Base-by-base conservation (phyloP, 2,797 vertebrate species). In the Notolepis coatsorum region DNA sequence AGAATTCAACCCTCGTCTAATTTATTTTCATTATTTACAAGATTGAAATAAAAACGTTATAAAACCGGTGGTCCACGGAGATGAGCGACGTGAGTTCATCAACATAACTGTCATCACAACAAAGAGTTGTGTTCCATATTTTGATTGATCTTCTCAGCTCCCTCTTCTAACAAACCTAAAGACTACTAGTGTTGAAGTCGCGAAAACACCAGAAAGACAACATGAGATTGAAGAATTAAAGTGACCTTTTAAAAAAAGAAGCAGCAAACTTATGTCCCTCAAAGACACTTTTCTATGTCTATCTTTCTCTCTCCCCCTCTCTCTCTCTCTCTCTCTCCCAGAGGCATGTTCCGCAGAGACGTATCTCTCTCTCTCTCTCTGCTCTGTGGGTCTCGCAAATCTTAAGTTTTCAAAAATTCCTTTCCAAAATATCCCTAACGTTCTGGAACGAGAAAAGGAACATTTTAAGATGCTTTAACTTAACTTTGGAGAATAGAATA, bases 241-340 rank as follows among this genome's bases (percentile, higher is more conserved):
- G 91, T 93, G 91, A 93, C 90, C 77, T 89, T 92, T 89, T 79
- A 75, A 82, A 61, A 47, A 61, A 93, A 92, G 85, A 90, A 93
- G 92, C 92, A 93, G 92, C 91, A 92, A 92, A 92, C 80, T 73
- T 79, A 89, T 81, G 88, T 91, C 89, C 87, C 78, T 89, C 65
- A 77, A 79, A 88, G 84, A 89, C 85, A 85, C 84, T 82, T 73
- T 61, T n/a, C n/a, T n/a, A n/a, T n/a, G n/a, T n/a, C n/a, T n/a
- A n/a, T n/a, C 62, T 80, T 61, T 80, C 65, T 70, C 54, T 75
- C 60, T 77, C 37, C 9, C 15, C 21, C 23, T 17, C 41, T 38
- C 13, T 55, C 50, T 23, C 28, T 60, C 42, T 55, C 33, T 55
- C 76, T 67, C 61, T 62, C 70, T 73, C 71, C 60, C 71, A 49